Percentiles rank a stretch among this genome's conserved stretches.
These are phyloP conservation scores for Proteles cristata DNA, from an alignment of 2,113 vertebrate genomes.

Conservation along the genomic window DNA sequence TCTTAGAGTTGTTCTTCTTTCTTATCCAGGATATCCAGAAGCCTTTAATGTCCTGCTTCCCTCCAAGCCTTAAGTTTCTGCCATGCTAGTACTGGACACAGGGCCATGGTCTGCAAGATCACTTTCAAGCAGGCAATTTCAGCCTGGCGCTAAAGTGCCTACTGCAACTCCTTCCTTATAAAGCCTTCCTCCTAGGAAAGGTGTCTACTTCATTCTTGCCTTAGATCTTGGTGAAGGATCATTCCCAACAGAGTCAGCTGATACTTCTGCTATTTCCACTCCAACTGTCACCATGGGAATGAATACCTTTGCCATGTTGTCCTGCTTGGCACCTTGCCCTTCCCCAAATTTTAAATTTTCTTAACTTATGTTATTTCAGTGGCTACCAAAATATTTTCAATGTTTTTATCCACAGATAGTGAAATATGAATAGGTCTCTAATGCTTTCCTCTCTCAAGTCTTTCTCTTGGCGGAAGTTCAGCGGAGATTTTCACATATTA, in stretches of 20 bases:
- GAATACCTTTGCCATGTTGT: not conserved
- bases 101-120: no score
- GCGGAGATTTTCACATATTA: not conserved
- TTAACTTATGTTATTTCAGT: not conserved
- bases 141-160: not conserved
- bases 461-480: not conserved
- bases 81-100: not conserved
- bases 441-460: not conserved
- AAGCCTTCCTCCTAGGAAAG: not conserved
- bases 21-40: not conserved
- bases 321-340: not conserved
- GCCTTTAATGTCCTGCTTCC: not conserved
- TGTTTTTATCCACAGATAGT: not conserved
- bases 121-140: not conserved
- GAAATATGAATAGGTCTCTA: not conserved
- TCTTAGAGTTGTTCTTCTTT: not conserved
- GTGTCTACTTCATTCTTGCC: not conserved
- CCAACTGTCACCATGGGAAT: not conserved
- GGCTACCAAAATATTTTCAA: not conserved
- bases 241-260: not conserved
- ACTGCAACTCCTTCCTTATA: not conserved
- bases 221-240: not conserved
- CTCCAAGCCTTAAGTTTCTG: not conserved
- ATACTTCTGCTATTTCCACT: not conserved
- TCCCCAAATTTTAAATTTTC: not conserved